A percentile compares a stretch with the other conserved stretches of the same genome.
Evolutionary conservation across 2,113 vertebrate species (phyloP).

Genomic region (Azemiops feae): DNA sequence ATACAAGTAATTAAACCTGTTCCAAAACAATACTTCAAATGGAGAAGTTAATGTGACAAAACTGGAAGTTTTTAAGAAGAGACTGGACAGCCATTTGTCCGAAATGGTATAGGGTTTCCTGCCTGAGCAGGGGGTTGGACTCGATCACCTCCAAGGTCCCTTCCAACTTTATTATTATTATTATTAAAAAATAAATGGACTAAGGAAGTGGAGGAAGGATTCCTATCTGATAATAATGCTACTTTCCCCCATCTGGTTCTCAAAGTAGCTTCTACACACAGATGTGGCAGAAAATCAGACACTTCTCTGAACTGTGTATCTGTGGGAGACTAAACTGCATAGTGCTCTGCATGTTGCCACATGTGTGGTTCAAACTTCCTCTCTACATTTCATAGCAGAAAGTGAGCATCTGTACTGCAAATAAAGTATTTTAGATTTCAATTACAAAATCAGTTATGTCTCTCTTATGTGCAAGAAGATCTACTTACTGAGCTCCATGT

Average conservation of each 20-base stretch:
- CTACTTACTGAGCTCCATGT: not conserved
- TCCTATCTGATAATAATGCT: not conserved
- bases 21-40: not conserved
- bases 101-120: too few species aligned
- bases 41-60: not conserved
- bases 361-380: not conserved
- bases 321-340: not conserved
- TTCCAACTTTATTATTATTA: too few species aligned
- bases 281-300: not conserved
- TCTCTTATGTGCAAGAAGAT: too few species aligned
- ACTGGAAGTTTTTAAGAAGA: too few species aligned
- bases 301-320: not conserved
- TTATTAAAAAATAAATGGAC: too few species aligned
- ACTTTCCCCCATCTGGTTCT: not conserved
- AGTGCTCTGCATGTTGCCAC: not conserved
- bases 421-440: not conserved
- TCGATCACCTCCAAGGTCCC: too few species aligned
- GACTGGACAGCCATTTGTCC: too few species aligned
- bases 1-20: not conserved
- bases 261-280: not conserved
- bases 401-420: not conserved
- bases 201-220: not conserved
- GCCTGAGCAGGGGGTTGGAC: too few species aligned
- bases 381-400: not conserved
- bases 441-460: not conserved